Conservation (phyloP, 2,113 vertebrate species). For the Tupaia chinensis region DNA sequence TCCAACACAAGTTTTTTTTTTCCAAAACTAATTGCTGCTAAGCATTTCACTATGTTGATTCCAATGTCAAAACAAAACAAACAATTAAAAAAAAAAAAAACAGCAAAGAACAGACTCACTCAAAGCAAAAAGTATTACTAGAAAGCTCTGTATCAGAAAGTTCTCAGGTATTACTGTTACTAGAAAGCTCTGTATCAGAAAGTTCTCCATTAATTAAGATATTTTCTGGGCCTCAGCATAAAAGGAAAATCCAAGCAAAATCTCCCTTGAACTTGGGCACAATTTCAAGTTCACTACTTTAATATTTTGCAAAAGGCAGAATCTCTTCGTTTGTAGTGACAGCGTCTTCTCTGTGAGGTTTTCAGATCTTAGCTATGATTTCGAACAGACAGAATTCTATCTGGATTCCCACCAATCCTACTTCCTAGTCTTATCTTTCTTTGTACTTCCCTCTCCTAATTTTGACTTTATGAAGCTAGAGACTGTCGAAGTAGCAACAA, state of each 20-base stretch:
- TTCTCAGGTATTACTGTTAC: neutral
- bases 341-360: neutral
- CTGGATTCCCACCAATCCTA: neutral
- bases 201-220: neutral
- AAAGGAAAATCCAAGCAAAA: slow-evolving; percentile 12
- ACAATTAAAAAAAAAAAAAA: slow-evolving; percentile 9
- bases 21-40: neutral
- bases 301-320: neutral
- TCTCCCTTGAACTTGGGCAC: neutral
- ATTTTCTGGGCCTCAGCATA: neutral
- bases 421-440: neutral
- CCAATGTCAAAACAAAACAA: slow-evolving; percentile 44
- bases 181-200: slow-evolving; percentile 36
- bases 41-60: neutral
- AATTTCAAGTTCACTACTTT: neutral
- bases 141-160: slow-evolving; percentile 7
- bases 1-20: neutral
- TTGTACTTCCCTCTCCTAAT: neutral
- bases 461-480: slow-evolving; percentile 23
- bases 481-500: neutral
- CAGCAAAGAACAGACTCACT: neutral
- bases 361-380: neutral
- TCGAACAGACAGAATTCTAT: slow-evolving; percentile 17
- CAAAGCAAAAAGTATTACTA: slow-evolving; percentile 5
- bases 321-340: neutral